These are phyloP conservation scores for Parus major DNA, from an alignment of 2,113 vertebrate species.

Conservation along the genomic window DNA sequence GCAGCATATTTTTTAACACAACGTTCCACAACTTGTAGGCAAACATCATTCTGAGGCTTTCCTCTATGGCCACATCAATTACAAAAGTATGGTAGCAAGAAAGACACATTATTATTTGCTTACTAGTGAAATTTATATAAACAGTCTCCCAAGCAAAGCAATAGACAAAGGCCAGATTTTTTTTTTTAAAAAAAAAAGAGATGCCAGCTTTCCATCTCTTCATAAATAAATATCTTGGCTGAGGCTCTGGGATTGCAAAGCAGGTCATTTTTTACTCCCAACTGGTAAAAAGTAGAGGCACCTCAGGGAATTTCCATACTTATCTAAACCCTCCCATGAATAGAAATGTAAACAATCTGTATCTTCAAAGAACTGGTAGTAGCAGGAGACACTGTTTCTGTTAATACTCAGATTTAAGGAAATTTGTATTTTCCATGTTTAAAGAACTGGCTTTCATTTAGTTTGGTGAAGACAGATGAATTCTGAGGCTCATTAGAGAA, in stretches of 20 bases:
- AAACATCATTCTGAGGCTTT: background rate
- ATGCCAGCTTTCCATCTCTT: background rate
- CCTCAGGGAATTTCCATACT: background rate
- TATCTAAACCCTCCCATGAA: background rate
- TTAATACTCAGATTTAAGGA: background rate
- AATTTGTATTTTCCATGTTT: background rate
- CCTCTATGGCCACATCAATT: background rate
- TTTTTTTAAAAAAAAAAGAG: background rate
- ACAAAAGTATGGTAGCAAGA: background rate
- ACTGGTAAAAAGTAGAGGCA: background rate
- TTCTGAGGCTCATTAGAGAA: background rate
- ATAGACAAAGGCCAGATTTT: background rate
- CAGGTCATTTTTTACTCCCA: background rate
- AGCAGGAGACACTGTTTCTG: background rate
- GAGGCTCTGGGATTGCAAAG: background rate
- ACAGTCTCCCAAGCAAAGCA: background rate
- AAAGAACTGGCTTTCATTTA: background rate
- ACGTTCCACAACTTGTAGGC: background rate
- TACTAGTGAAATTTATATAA: background rate
- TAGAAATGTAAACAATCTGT: background rate
- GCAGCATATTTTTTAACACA: background rate
- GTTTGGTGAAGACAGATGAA: background rate
- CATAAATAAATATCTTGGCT: conserved; percentile 22
- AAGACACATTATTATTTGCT: background rate
- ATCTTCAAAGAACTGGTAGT: background rate